phyloP scores from a whole-genome alignment of 2,888 invertebrate genomes.

The Mallateleia sp. region DNA sequence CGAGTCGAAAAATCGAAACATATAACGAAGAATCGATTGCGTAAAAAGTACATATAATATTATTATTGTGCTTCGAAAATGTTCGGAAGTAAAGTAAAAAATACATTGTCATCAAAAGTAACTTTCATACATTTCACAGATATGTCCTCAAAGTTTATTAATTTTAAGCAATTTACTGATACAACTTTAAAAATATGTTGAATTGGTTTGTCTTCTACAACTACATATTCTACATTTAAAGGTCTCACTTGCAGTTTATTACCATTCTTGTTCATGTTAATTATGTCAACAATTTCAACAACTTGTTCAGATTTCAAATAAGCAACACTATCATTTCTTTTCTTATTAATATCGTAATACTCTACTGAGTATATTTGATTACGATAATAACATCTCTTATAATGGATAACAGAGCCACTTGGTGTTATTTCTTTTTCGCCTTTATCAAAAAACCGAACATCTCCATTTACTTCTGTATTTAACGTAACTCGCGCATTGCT shows the following conservation, averaged over 20 bases:
- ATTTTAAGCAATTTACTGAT: not conserved
- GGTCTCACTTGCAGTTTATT: not conserved
- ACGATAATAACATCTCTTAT: conserved; percentile 5
- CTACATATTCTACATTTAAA: not conserved
- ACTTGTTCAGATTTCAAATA: conserved; percentile 12
- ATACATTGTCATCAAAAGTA: not conserved
- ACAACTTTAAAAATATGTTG: not conserved
- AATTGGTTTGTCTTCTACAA: not conserved
- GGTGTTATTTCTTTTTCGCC: not conserved
- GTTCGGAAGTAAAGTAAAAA: not conserved
- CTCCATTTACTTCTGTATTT: not conserved
- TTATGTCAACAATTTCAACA: conserved; percentile 6
- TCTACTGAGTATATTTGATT: not conserved
- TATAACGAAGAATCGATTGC: no score
- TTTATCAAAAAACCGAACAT: conserved; percentile 14
- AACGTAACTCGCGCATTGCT: not conserved
- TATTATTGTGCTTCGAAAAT: not conserved
- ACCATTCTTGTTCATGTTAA: not conserved
- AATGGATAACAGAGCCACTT: not conserved
- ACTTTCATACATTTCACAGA: not conserved
- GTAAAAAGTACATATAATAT: no score
- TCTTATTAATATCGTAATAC: not conserved
- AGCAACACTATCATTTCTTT: not conserved
- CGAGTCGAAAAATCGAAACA: no score
- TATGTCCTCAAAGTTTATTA: not conserved